Evolutionary conservation across 1,140 invertebrate species (phyloP), one percentile per base, ranked within the genome.

Genomic region (Cataglyphis hispanica): DNA sequence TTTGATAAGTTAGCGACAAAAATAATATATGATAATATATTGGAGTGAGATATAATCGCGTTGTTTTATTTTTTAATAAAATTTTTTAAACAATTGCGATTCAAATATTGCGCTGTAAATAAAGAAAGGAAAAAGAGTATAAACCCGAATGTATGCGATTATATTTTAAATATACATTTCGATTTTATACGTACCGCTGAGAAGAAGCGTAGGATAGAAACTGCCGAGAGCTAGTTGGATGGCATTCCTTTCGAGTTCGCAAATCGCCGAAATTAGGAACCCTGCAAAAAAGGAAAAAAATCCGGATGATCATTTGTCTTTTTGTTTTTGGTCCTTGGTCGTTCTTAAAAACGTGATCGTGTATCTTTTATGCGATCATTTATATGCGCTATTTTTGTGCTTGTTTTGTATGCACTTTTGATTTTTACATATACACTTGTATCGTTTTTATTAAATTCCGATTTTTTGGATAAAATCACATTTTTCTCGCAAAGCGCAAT

Each of bases 181-280:
- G 2, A 34, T 25, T 37, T 67, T 46, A 72, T 90, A 95, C 94
- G 85, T 93, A 96, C 96, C 97, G 91, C 98, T 98, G 6, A 99
- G 96, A 86, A 99, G 95, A 27, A 99, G 96, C 56, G 98, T 98
- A 4, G 98, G 98, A 95, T 99, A 99, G 95, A 99, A 99, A 85
- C 98, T 98, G 64, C 98, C 98, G 13, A 99, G 95, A 4, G 98
- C 98, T 75, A 99, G 94, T 94, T 99, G 98, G 89, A 99, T 99
- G 19, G 98, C 98, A 93, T 98, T 98, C 84, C 98, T 97, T 95
- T 99, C 98, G 85, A 98, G 96, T 91, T 98, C 98, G 94, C 98
- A 98, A 40, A 98, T 96, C 11, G 98, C 97, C 7, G 98, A 99
- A 89, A 99, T 99, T n/a, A 99, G 97, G 94, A 99, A 98, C 69